phyloP scores from a whole-genome alignment of 2,888 invertebrate species.

The Pollenia griseotomentosa region DNA sequence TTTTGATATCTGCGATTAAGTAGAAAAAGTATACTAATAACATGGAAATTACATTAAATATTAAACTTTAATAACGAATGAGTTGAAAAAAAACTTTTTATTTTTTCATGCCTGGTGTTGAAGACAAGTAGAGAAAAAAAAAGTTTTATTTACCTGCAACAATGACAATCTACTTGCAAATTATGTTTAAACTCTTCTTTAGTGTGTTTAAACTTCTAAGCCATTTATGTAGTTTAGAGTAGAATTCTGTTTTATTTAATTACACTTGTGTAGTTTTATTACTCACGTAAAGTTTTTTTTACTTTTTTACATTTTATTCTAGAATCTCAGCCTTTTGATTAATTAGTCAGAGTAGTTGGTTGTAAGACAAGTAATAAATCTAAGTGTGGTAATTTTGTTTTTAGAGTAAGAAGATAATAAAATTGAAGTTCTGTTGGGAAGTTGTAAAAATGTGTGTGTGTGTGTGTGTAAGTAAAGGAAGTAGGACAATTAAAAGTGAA shows the following conservation, averaged over 20 bases:
- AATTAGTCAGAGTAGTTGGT: conserved; percentile 46
- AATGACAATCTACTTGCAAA: conserved; percentile 9
- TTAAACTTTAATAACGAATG: conserved; percentile 40
- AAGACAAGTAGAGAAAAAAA: background rate
- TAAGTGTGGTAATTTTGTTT: conserved; percentile 18
- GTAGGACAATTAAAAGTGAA: background rate
- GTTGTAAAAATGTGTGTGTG: background rate
- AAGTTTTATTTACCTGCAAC: background rate
- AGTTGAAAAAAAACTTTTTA: background rate
- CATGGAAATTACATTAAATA: conserved; percentile 36
- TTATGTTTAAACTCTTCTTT: background rate
- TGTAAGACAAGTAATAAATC: conserved; percentile 34
- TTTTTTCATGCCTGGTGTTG: background rate
- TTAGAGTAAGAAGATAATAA: background rate
- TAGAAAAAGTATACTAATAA: background rate
- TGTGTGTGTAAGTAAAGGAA: too few species aligned
- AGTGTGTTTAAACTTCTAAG: background rate
- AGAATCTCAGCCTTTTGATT: conserved; percentile 24
- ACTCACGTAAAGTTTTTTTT: conserved; percentile 4
- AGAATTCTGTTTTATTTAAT: conserved; percentile 31
- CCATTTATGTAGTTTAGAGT: background rate
- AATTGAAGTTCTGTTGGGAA: background rate
- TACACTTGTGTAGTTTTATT: conserved; percentile 16
- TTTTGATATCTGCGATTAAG: background rate
- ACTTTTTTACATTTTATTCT: background rate